A percentile compares a stretch with the other conserved stretches of the same genome.
These are phyloP conservation scores for Xiphophorus couchianus DNA, from an alignment of 2,113 vertebrate genomes.

Conservation along the genomic window DNA sequence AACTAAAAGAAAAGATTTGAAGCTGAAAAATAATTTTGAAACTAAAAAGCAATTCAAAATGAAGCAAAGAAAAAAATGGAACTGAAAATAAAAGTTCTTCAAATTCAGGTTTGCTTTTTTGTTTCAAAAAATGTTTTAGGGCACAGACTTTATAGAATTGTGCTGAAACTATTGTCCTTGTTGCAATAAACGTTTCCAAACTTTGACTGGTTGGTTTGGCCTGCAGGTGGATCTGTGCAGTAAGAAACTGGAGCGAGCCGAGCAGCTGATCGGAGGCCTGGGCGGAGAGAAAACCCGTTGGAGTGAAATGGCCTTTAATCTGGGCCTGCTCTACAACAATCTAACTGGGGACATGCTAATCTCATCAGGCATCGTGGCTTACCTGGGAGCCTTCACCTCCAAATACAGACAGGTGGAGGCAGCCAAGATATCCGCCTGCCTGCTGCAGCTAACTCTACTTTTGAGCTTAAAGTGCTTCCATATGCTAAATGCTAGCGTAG, in stretches of 20 bases:
- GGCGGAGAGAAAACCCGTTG: conserved; percentile 89
- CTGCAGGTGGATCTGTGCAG: conserved; percentile 86
- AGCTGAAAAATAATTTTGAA: no score
- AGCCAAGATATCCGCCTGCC: not conserved
- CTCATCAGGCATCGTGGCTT: conserved; percentile 86
- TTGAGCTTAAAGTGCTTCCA: not conserved
- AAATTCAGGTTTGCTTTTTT: no score
- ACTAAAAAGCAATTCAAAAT: no score
- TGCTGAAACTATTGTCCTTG: not conserved
- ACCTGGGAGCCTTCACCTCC: conserved; percentile 89
- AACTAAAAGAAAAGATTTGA: no score
- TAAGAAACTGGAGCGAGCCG: conserved; percentile 86
- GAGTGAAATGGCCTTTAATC: conserved; percentile 81
- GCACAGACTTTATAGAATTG: no score
- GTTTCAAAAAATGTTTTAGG: no score
- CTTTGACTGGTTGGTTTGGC: conserved; percentile 2
- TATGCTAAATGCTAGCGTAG: no score
- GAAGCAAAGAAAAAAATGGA: no score
- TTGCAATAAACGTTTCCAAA: not conserved
- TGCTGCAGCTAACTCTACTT: not conserved
- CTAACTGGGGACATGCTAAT: conserved; percentile 88
- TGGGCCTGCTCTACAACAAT: conserved; percentile 83
- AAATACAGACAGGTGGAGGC: conserved; percentile 85
- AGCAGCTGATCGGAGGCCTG: conserved; percentile 89
- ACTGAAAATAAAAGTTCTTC: no score